Evolutionary conservation across 2,888 invertebrate species (phyloP), one percentile per base, ranked within the genome.

Genomic region (Sepiola atlantica): DNA sequence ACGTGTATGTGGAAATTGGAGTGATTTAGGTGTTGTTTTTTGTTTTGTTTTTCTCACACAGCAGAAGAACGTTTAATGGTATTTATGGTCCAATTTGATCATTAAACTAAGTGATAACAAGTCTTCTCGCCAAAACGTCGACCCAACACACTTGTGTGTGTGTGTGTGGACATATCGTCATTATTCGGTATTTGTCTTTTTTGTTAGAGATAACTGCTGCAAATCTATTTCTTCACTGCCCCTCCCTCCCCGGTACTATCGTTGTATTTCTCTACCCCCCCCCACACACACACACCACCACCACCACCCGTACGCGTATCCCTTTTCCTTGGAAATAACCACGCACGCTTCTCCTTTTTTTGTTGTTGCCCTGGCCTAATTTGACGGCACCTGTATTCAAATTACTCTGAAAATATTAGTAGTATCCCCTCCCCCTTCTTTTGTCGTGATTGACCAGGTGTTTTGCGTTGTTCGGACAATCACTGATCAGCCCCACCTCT

Each of bases 361-460:
- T 45, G 45, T 45, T 77, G n/a, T 77, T 77, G 77, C 77, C 77
- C 77, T 77, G 77, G 77, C n/a, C 77, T 77, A 77, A 77, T 77
- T 77, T n/a, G n/a, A n/a, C 77, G 77, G n/a, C 77, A 77, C 77
- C 77, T 77, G 77, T 77, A 77, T 77, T 77, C n/a, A 77, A 77
- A 77, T 77, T n/a, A 77, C 77, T n/a, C n/a, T 77, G 77, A 77
- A 77, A 77, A 77, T 77, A 77, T 77, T 77, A 77, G 77, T 45
- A 45, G 45, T 45, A 45, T 45, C 45, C 45, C 8, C 45, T 45
- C 45, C 45, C 45, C 45, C 45, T 45, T 12, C 77, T 77, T 77
- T 77, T 77, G 77, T 77, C 45, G 45, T 45, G 45, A 77, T 77
- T 77, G 77, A n/a, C 77, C 77, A 77, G 77, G 77, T 77, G 77